Evolutionary conservation across 2,888 invertebrate species (phyloP), one percentile per base, ranked within the genome.

Genomic region (Heliconius charithonia): DNA sequence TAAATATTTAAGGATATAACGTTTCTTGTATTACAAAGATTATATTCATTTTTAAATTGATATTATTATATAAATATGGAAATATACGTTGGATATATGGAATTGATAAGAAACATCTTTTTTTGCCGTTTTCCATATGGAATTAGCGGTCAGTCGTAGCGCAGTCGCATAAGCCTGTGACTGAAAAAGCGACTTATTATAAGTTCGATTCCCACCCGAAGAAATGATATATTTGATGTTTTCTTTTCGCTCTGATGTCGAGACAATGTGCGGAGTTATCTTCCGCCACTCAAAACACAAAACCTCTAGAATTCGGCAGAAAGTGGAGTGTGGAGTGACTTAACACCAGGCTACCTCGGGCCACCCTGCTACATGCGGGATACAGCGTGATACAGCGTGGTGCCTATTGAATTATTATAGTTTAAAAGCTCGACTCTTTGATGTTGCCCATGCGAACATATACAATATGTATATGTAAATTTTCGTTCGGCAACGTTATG

Each of bases 401-500:
- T 32, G 19, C 37, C 67, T 67, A 67, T 67, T 67, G 25, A 67
- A 41, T 67, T n/a, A n/a, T n/a, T 69, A 45, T 69, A 69, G 9
- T 45, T 69, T 19, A 69, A 69, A 41, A 69, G 25, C 69, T 45
- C 67, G 41, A 37, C 69, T 19, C 41, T 69, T 45, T 69, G 45
- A 45, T 6, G 25, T 67, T 51, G 7, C 19, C 22, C 37, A 67
- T n/a, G 22, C n/a, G 7, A 19, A 12, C 59, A 59, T n/a, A 12
- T 59, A 22, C 59, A 59, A 59, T 45, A 69, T 69, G 69, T 16
- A 69, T 69, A 69, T 69, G 41, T 41, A 13, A 72, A 72, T 72
- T 56, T 32, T 59, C 71, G 59, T 72, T 59, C 32, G 32, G 59
- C 25, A 72, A 59, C 59, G 72, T 72, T 59, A 72, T 59, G 59